Percentiles rank a stretch among this genome's conserved stretches.
Evolutionary conservation across 2,797 vertebrate species (phyloP).

Genomic region (Rhinella marina): DNA sequence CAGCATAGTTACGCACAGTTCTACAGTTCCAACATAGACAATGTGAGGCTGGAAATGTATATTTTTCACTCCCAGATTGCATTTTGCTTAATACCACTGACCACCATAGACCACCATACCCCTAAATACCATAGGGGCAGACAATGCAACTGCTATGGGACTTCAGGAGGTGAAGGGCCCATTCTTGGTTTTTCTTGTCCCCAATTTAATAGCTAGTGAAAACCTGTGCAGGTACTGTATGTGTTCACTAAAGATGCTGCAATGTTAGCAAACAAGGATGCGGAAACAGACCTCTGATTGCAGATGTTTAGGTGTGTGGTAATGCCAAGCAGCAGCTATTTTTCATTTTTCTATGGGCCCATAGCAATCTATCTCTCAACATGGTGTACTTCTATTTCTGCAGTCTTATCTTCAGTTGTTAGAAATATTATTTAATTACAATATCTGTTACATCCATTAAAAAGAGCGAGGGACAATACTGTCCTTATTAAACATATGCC

Average conservation of each 20-base stretch:
- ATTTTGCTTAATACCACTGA: neutral
- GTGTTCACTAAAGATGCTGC: neutral
- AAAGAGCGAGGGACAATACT: neutral
- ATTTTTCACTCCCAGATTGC: neutral
- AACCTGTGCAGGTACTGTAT: neutral
- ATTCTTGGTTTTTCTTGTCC: neutral
- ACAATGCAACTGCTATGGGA: neutral
- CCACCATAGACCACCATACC: too few species aligned
- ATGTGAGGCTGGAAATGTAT: neutral
- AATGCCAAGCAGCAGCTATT: neutral
- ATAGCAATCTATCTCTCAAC: neutral
- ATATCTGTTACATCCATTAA: slow-evolving; percentile 15
- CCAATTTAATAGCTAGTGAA: neutral
- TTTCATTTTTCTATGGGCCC: neutral
- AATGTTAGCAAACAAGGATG: neutral
- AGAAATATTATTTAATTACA: neutral
- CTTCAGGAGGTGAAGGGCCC: neutral
- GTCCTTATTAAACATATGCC: neutral
- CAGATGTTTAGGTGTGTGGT: neutral
- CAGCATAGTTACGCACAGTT: neutral
- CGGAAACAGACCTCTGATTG: neutral
- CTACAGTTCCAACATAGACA: neutral
- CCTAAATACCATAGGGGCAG: neutral
- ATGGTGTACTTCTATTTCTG: neutral
- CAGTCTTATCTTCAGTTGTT: neutral